These are phyloP conservation scores for Leptodactylus fallax DNA, from an alignment of 2,797 vertebrate species.

Conservation along the genomic window DNA sequence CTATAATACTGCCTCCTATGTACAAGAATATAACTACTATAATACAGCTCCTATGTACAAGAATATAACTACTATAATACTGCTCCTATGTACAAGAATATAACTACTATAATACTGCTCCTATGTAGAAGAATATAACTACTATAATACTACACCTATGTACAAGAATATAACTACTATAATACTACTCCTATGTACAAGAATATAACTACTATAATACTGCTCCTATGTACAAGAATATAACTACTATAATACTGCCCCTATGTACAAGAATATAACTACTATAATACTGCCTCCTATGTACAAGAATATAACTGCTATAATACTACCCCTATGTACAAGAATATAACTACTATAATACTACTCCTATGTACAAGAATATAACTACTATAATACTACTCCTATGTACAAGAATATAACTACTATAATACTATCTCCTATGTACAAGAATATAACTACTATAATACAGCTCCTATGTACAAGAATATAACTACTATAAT, in stretches of 20 bases:
- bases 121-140: neutral
- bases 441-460: slow-evolving; percentile 11
- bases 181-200: slow-evolving; percentile 6
- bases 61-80: slow-evolving; percentile 1
- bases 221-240: slow-evolving; percentile 1
- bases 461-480: slow-evolving; percentile 5
- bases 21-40: slow-evolving; percentile 16
- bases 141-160: slow-evolving; percentile 4
- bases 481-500: slow-evolving; percentile 15
- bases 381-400: neutral
- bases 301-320: too few relatives aligned
- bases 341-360: slow-evolving; percentile 19
- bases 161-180: slow-evolving; percentile 11
- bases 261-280: too few relatives aligned
- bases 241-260: slow-evolving; percentile 8
- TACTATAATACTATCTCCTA: slow-evolving; percentile 14
- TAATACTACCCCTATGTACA: neutral
- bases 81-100: neutral
- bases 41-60: neutral
- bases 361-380: neutral
- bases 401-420: slow-evolving; percentile 10
- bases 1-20: neutral
- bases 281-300: too few relatives aligned
- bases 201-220: slow-evolving; percentile 19
- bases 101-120: too few relatives aligned